Evolutionary conservation across 2,888 invertebrate genomes (phyloP), one percentile per base, ranked within the genome.

Genomic region (Tachina lurida): DNA sequence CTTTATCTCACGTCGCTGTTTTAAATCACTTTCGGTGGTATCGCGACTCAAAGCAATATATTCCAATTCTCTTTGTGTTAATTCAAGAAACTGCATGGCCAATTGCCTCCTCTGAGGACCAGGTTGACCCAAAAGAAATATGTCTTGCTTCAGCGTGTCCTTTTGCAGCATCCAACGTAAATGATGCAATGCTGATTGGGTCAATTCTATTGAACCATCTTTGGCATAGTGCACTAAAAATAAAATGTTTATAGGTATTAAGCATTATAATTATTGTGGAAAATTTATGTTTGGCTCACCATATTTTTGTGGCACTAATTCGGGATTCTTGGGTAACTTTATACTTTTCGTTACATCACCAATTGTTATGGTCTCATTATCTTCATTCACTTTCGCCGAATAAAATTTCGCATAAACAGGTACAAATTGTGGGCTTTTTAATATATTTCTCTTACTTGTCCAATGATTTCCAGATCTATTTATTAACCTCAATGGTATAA

Each of bases 161-260:
- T 99, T 99, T 91, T 99, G 98, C 93, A 98, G 95, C 95, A 99
- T 97, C 99, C 99, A 99, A 94, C 97, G 94, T 88, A 99, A 93
- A 91, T 98, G 97, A 85, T 95, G 95, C 8, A 98, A 93, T 0
- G 95, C 95, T 83, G 95, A 96, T 93, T 97, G 97, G 19, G 95
- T 94, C 74, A 95, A 90, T 71, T 94, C 93, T 79, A 94, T 94
- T 17, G 94, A 91, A 89, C 95, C 95, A 91, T 93, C 89, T 70
- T 93, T 91, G 68, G 93, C 92, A 87, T 94, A 91, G 87, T 93
- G 89, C 8, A 91, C 91, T 91, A 45, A n/a, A 31, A 56, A 58
- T 10, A 39, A 60, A 31, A 47, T n/a, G 10, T 17, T 43, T 7
- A 15, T 31, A 3, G 31, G 31, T 31, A 12, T 70, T 47, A 39